phyloP scores from a whole-genome alignment of 1,140 invertebrate genomes.

The Papilio polyxenes region DNA sequence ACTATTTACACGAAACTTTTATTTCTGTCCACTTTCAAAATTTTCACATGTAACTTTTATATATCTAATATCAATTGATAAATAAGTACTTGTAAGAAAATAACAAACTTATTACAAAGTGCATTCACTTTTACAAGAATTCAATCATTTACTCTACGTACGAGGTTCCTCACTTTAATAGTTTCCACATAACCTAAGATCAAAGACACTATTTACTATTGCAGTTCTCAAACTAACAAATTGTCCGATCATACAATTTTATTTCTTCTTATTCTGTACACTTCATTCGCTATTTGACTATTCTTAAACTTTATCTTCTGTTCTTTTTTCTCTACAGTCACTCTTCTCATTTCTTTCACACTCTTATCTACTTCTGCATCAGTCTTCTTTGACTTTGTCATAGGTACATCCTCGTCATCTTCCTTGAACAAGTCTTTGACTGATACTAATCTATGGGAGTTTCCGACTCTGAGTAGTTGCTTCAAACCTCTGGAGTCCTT shows the following conservation, averaged over 20 bases:
- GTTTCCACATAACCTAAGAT: neutral
- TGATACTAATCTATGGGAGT: constrained; percentile 80
- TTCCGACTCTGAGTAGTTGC: constrained; percentile 77
- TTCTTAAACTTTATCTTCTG: constrained; percentile 68
- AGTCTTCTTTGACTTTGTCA: constrained; percentile 59
- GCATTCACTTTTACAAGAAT: neutral
- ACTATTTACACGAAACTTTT: no score
- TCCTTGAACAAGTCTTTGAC: constrained; percentile 83
- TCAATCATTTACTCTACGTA: neutral
- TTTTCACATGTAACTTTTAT: neutral
- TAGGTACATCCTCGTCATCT: constrained; percentile 45
- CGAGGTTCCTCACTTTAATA: neutral
- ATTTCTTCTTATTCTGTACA: constrained; percentile 68
- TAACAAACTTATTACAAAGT: neutral
- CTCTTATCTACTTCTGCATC: constrained; percentile 49
- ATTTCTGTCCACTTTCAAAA: no score
- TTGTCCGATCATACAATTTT: constrained; percentile 64
- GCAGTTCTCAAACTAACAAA: constrained; percentile 34
- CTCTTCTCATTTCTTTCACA: constrained; percentile 52
- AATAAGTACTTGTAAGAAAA: neutral
- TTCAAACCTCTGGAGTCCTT: constrained; percentile 71
- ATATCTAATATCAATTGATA: neutral
- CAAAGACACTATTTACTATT: neutral
- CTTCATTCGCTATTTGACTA: constrained; percentile 64
- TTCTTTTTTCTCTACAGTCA: constrained; percentile 45